These are phyloP conservation scores for Luperina testacea DNA, from an alignment of 2,888 invertebrate genomes.

Conservation along the genomic window DNA sequence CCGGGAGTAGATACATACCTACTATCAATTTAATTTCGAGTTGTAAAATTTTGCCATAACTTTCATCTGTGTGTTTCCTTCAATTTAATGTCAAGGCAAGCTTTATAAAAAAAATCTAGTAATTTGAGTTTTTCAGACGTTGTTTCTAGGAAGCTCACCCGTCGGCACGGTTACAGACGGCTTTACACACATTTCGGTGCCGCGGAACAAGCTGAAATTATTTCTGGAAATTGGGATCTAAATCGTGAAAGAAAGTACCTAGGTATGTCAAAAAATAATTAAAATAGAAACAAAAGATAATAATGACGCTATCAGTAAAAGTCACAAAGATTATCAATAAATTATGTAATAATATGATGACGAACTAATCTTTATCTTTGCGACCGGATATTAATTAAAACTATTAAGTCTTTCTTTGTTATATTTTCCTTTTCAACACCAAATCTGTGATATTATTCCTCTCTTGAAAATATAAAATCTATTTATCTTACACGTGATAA, in stretches of 20 bases:
- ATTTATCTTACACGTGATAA: slow-evolving; percentile 63
- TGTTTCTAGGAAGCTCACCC: neutral
- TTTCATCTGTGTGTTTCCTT: neutral
- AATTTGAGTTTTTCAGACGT: neutral
- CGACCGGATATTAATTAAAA: neutral
- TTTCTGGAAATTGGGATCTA: neutral
- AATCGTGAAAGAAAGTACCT: neutral
- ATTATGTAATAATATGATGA: neutral
- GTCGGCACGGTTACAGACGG: slow-evolving; percentile 12
- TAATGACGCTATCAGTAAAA: neutral
- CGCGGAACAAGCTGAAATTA: neutral
- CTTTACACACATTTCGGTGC: neutral
- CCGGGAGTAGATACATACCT: neutral
- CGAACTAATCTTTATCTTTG: neutral
- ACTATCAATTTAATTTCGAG: neutral
- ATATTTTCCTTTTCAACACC: neutral
- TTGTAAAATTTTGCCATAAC: neutral
- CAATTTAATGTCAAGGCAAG: neutral
- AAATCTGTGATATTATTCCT: slow-evolving; percentile 51
- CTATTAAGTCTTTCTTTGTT: neutral
- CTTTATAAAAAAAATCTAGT: neutral
- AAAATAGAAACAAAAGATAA: neutral
- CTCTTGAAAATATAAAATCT: slow-evolving; percentile 52
- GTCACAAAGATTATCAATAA: slow-evolving; percentile 6
- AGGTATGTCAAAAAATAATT: neutral